Evolutionary conservation across 1,140 invertebrate species (phyloP).

Genomic region (Diabrotica undecimpunctata): DNA sequence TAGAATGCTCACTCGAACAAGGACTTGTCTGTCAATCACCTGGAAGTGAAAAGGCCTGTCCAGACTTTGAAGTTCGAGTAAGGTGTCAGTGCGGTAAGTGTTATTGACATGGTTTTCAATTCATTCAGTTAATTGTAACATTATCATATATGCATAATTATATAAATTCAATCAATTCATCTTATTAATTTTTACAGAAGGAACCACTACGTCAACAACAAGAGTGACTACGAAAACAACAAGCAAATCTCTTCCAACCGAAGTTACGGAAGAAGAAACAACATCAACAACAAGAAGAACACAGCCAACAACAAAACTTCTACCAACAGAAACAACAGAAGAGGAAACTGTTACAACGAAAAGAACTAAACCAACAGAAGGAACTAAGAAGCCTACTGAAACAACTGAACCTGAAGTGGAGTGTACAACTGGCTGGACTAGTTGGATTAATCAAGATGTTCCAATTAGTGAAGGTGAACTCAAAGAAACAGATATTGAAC

Average conservation of each 20-base stretch:
- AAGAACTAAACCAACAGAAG: slow-evolving; percentile 22
- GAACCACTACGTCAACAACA: no score
- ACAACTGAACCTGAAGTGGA: slow-evolving; percentile 45
- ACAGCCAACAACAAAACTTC: no score
- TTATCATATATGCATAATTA: no score
- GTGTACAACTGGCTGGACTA: slow-evolving; percentile 68
- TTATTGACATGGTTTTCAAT: no score
- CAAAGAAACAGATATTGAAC: slow-evolving; percentile 56
- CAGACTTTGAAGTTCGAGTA: slow-evolving; percentile 71
- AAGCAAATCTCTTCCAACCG: slow-evolving; percentile 27
- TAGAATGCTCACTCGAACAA: slow-evolving; percentile 67
- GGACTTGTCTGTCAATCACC: slow-evolving; percentile 62
- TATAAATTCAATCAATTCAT: slow-evolving; percentile 6
- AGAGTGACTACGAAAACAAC: slow-evolving; percentile 19
- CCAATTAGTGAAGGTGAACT: slow-evolving; percentile 32
- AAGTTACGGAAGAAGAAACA: slow-evolving; percentile 51
- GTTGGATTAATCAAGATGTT: slow-evolving; percentile 68
- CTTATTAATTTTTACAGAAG: no score
- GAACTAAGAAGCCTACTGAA: slow-evolving; percentile 22
- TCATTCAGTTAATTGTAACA: no score
- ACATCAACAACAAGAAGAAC: no score
- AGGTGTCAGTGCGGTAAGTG: slow-evolving; percentile 59
- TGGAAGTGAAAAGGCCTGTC: slow-evolving; percentile 49
- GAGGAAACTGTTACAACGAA: slow-evolving; percentile 18
- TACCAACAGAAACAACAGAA: no score